A percentile compares a stretch with the other conserved stretches of the same genome.
phyloP scores from a whole-genome alignment of 2,113 vertebrate species.

The Pseudorectes ferrugineus region DNA sequence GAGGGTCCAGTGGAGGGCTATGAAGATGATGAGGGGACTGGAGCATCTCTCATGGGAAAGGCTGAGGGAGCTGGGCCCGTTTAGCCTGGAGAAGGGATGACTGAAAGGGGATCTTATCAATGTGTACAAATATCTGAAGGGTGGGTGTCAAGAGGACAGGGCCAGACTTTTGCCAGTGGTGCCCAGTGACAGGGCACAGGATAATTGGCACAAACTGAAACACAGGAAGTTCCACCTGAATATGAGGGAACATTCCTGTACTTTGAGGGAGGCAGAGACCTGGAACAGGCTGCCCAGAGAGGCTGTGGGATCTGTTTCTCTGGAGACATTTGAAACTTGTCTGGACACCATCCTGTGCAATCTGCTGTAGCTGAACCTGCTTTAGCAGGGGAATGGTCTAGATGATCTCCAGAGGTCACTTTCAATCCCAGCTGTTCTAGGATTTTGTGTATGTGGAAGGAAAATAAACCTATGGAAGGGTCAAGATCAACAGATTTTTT shows the following conservation, averaged over 20 bases:
- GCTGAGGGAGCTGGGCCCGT: neutral
- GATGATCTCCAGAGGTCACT: neutral
- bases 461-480: neutral
- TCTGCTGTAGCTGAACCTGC: neutral
- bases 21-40: neutral
- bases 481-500: neutral
- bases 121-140: neutral
- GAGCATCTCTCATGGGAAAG: neutral
- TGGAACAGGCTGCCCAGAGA: neutral
- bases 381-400: neutral
- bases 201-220: neutral
- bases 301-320: neutral
- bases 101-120: neutral
- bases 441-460: neutral
- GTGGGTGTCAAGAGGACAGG: neutral
- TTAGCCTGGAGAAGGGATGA: neutral
- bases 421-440: neutral
- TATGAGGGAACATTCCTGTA: neutral
- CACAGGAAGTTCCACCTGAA: neutral
- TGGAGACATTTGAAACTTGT: neutral
- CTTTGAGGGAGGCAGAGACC: neutral
- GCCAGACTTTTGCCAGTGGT: neutral
- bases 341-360: neutral
- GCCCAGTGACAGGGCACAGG: neutral
- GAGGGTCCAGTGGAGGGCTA: neutral